phyloP scores from a whole-genome alignment of 2,113 vertebrate species.

The Rhabdomys dilectus region DNA sequence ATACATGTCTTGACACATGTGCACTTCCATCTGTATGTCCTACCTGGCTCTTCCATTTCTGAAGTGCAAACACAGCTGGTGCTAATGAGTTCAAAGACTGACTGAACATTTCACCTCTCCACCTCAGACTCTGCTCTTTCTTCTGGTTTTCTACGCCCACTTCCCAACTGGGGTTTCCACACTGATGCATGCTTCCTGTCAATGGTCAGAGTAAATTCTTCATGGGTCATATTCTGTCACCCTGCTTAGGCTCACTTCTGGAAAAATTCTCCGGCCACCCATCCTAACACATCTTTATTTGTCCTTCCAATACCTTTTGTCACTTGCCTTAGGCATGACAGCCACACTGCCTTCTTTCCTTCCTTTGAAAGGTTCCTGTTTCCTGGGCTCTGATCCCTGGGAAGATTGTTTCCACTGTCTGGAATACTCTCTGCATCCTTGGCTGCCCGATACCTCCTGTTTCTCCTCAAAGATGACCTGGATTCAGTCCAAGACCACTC shows the following conservation, averaged over 20 bases:
- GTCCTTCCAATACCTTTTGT: fast-evolving
- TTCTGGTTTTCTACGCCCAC: not conserved
- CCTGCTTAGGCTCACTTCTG: not conserved
- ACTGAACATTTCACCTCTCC: not conserved
- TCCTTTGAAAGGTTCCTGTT: not conserved
- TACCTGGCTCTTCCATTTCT: not conserved
- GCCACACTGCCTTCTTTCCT: not conserved
- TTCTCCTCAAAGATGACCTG: not conserved
- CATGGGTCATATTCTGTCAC: not conserved
- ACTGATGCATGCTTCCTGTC: not conserved
- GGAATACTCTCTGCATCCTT: not conserved
- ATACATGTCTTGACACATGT: not conserved
- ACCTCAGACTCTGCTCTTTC: not conserved
- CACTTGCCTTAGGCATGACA: not conserved
- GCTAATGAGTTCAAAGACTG: not conserved
- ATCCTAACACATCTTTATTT: not conserved
- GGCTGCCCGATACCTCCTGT: not conserved
- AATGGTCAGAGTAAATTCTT: not conserved
- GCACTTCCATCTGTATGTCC: not conserved
- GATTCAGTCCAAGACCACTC: not conserved
- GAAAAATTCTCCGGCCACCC: not conserved
- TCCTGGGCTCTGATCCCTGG: not conserved
- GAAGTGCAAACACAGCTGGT: not conserved
- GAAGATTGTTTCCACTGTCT: not conserved
- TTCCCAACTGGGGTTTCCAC: not conserved